Percentiles rank a stretch among this genome's conserved stretches.
phyloP scores from a whole-genome alignment of 2,113 vertebrate genomes.

The Peromyscus maniculatus region DNA sequence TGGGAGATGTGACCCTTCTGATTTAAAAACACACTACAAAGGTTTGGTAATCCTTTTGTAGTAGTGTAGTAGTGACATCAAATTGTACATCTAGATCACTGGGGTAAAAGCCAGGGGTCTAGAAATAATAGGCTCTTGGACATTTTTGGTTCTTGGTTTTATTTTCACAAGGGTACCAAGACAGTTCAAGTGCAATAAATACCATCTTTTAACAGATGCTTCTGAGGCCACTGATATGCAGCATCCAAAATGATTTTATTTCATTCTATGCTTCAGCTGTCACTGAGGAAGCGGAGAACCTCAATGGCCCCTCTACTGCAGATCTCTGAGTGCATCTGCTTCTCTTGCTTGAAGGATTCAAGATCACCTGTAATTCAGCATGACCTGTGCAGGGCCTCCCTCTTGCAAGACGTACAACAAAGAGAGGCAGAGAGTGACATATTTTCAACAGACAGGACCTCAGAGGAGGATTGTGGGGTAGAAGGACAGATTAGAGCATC shows the following conservation, averaged over 20 bases:
- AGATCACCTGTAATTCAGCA: neutral
- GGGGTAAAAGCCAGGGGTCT: neutral
- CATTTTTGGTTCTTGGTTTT: neutral
- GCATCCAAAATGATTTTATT: neutral
- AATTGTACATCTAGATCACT: neutral
- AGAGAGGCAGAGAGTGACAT: neutral
- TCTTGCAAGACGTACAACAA: neutral
- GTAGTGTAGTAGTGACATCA: neutral
- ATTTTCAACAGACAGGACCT: neutral
- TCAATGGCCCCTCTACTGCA: neutral
- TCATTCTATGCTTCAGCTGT: neutral
- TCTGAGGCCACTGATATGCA: neutral
- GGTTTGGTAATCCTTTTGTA: neutral
- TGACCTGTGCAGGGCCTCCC: neutral
- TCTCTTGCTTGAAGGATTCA: neutral
- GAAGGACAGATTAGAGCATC: neutral
- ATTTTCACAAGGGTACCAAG: slow-evolving; percentile 18
- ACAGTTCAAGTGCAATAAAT: neutral
- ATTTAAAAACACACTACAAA: slow-evolving; percentile 20
- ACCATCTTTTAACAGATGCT: slow-evolving; percentile 5
- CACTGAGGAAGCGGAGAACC: neutral
- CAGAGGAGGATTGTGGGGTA: neutral
- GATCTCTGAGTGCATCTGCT: neutral
- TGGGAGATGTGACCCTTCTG: neutral
- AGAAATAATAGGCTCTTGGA: neutral